Base-by-base conservation (phyloP, 92 coral and sea anemone genomes). In the Palythoa caribaeorum region DNA sequence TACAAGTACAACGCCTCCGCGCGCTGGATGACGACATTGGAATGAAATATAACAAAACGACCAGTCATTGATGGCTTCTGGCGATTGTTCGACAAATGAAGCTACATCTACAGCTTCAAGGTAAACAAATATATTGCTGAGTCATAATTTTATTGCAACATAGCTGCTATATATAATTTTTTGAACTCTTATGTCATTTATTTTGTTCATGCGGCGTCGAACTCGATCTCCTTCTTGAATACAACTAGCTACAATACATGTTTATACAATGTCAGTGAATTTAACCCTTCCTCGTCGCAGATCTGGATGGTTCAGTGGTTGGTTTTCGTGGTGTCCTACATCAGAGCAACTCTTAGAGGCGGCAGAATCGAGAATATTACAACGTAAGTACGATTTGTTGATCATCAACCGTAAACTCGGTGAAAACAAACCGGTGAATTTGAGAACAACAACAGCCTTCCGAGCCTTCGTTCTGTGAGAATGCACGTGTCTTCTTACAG, bases 251-350 rank as follows among this genome's bases (percentile, higher is more conserved):
- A n/a, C 28, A 28, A 28, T 28, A 28, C 28, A 28, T 28, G 28
- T 28, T 28, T 28, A 16, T 21, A 20, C 50, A 28, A 53, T 77
- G 79, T n/a, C 73, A 4, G 36, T 65, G 85, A 63, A 68, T 48
- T 3, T 66, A 65, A 60, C 75, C 47, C 76, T 44, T 63, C 60
- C 44, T 37, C 83, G 38, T 66, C 86, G 47, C 44, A 81, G 86
- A 47, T 47, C 63, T 13, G 74, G 94, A 16, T 89, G 94, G 94
- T 87, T 86, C 12, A 52, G 87, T 10, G 79, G 90, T 20, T 93
- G 93, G 92, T 90, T 94, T 59, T 95, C 94, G 9, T 97, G 99
- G 99, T 93, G 98, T 65, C 99, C 99, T 16, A 97, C 99, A 20
- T 97, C 99, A 8, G 91, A 97, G 15, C 78, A 89, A 21, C 92